Evolutionary conservation across 2,797 vertebrate species (phyloP).

Genomic region (Chelonia mydas): DNA sequence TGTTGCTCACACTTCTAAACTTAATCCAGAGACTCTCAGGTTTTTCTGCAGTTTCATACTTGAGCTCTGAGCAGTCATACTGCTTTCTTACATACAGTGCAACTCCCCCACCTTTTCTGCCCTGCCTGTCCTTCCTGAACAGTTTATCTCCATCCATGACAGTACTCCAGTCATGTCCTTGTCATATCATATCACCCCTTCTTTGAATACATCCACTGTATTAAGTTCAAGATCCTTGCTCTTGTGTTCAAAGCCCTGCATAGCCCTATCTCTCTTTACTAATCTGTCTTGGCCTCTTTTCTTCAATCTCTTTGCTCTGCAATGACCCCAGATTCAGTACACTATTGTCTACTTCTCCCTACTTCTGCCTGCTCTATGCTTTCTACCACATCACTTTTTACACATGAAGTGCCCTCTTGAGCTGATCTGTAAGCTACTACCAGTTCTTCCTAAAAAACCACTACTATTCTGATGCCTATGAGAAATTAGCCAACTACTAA

Average conservation of each 20-base stretch:
- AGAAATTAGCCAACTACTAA: neutral
- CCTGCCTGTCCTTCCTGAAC: no score
- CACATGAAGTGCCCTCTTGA: neutral
- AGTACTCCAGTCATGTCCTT: no score
- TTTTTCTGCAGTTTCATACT: no score
- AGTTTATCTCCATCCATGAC: no score
- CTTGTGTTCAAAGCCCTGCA: neutral
- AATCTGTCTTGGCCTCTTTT: neutral
- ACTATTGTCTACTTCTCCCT: neutral
- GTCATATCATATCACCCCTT: neutral
- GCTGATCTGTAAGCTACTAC: neutral
- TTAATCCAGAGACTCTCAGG: no score
- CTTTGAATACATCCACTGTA: neutral
- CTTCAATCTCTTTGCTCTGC: neutral
- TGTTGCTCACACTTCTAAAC: no score
- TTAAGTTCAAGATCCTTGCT: neutral
- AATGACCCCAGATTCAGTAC: neutral
- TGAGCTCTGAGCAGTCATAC: no score
- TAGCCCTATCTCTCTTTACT: neutral
- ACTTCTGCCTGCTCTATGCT: neutral
- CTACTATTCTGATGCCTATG: neutral
- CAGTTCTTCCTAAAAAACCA: neutral
- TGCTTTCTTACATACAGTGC: no score
- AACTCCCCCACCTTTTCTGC: no score
- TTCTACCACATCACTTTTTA: neutral